Conservation (phyloP, 2,797 vertebrate genomes). For the Acanthiza pusilla region DNA sequence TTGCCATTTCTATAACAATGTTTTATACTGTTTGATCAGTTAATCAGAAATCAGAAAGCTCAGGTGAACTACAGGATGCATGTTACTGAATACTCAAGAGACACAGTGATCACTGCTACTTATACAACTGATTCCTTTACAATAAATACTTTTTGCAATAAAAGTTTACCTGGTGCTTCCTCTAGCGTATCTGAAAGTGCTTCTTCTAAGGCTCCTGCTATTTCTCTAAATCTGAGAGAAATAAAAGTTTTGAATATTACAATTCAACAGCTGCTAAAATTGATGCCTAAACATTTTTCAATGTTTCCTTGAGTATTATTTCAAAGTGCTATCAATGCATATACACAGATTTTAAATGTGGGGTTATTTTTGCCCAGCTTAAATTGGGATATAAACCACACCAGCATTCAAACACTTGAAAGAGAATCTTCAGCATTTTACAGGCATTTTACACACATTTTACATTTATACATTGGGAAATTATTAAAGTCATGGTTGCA, state of each 20-base stretch:
- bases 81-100: background rate
- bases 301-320: background rate
- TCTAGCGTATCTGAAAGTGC: conserved; percentile 81
- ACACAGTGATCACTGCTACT: background rate
- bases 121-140: background rate
- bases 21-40: background rate
- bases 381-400: background rate
- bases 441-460: background rate
- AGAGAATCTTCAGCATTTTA: background rate
- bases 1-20: background rate
- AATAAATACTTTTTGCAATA: background rate
- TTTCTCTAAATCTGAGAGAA: conserved; percentile 87
- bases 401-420: background rate
- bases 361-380: background rate
- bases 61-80: accelerated
- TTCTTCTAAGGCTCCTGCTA: conserved; percentile 89
- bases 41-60: background rate
- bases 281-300: background rate
- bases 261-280: background rate
- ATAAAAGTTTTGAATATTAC: background rate
- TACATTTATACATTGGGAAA: background rate
- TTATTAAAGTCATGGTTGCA: background rate
- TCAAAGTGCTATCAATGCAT: background rate
- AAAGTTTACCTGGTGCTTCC: conserved; percentile 83
- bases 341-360: background rate